Conservation (phyloP, 2,797 vertebrate genomes). For the Hydrophis major region DNA sequence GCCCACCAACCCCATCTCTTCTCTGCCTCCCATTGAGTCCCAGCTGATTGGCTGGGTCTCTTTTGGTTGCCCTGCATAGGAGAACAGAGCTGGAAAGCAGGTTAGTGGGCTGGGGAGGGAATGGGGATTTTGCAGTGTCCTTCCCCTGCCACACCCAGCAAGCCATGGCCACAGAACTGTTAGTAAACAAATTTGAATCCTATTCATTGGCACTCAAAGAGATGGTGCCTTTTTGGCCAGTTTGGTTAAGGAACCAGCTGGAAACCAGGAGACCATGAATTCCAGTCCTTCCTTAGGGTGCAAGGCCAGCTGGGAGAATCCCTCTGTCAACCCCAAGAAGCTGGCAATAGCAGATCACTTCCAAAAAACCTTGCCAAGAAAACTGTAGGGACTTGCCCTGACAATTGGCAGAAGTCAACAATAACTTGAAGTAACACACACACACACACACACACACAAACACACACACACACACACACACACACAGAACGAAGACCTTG, state of each 20-base stretch:
- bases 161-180: no score
- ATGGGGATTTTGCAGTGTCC: no score
- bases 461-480: fast-evolving
- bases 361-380: background rate
- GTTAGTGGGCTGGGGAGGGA: no score
- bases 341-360: background rate
- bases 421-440: background rate
- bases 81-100: no score
- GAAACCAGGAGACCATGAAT: background rate
- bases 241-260: background rate
- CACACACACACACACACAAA: background rate
- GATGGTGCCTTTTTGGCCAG: background rate
- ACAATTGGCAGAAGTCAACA: background rate
- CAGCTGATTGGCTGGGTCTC: no score
- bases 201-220: background rate
- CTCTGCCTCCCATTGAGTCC: no score
- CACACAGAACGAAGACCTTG: background rate
- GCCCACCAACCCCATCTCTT: no score
- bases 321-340: background rate
- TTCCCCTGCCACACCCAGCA: no score
- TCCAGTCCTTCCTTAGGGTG: background rate
- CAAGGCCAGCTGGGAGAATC: background rate
- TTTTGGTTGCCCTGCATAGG: no score
- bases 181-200: no score
- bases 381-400: background rate